Evolutionary conservation across 1,140 invertebrate genomes (phyloP), one percentile per base, ranked within the genome.

Genomic region (Achatina immaculata): DNA sequence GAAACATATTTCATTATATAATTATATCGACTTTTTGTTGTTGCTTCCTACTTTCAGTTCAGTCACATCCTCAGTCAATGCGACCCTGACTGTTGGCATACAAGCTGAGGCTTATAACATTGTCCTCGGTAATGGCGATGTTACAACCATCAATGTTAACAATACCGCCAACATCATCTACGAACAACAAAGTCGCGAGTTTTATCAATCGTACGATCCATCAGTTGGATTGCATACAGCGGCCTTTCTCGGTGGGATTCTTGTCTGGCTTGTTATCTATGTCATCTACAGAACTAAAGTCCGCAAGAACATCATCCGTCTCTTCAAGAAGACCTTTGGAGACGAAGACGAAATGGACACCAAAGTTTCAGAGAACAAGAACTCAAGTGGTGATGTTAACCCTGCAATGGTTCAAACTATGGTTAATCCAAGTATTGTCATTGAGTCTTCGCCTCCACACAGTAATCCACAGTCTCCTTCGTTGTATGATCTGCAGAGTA

Each of bases 161-260:
- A 72, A 45, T 43, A 72, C 6, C 48, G 48, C n/a, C n/a, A 83
- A 51, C 38, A 34, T 28, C 31, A 69, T 40, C 24, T 66, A 78
- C 31, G 65, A 79, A 38, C 34, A 68, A 73, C 78, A 75, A 24
- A 65, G 65, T 48, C 42, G 31, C 43, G 62, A 68, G 36, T 88
- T 88, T 77, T 88, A 88, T 80, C 69, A 78, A 31, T 84, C 84
- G 0, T 88, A 88, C 76, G 78, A 87, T 74, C 85, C 87, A 1
- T 77, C 85, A 55, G 82, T 85, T 74, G 87, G 85, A 14, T 69
- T 88, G 38, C 86, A 88, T 73, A 88, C 86, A 0, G 87, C 87
- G 1, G 81, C 84, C 7, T 82, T 87, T 38, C 74, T 88, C 3
- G 87, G 87, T n/a, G 85, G 87, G 7, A 85, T 87, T 71, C 84